Evolutionary conservation across 2,113 vertebrate species (phyloP).

Genomic region (Scomber scombrus): DNA sequence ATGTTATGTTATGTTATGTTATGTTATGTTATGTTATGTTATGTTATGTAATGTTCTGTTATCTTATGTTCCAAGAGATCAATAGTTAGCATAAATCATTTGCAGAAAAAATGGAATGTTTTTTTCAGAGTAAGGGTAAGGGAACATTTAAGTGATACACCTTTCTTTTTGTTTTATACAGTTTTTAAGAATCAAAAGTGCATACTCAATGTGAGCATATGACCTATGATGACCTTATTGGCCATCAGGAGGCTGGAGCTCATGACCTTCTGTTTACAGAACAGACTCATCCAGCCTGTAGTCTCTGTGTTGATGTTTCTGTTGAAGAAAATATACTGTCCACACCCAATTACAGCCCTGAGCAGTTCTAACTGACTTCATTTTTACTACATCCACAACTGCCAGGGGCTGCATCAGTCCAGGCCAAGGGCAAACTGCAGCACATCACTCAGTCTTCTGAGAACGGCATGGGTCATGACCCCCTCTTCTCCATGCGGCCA

Average conservation of each 20-base stretch:
- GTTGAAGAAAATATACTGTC: conserved; percentile 5
- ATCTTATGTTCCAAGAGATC: background rate
- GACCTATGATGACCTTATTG: background rate
- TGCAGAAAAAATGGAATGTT: background rate
- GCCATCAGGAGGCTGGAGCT: background rate
- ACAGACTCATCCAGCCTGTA: background rate
- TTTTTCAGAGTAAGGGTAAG: background rate
- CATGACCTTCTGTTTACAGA: background rate
- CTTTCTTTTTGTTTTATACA: no score
- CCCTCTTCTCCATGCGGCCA: conserved; percentile 29
- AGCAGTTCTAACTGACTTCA: conserved; percentile 18
- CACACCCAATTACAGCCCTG: background rate
- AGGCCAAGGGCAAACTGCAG: conserved; percentile 29
- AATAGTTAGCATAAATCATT: background rate
- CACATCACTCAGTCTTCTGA: conserved; percentile 36
- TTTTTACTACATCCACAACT: conserved; percentile 36
- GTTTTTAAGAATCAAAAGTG: background rate
- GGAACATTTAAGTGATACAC: no score
- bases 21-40: no score
- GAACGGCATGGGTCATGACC: conserved; percentile 27
- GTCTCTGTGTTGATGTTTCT: background rate
- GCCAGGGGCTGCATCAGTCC: conserved; percentile 7
- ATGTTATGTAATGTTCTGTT: no score
- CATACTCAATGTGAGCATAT: no score
- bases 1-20: no score